These are phyloP conservation scores for Parapristionchus giblindavisi DNA, from an alignment of 2,888 invertebrate genomes.

Conservation along the genomic window DNA sequence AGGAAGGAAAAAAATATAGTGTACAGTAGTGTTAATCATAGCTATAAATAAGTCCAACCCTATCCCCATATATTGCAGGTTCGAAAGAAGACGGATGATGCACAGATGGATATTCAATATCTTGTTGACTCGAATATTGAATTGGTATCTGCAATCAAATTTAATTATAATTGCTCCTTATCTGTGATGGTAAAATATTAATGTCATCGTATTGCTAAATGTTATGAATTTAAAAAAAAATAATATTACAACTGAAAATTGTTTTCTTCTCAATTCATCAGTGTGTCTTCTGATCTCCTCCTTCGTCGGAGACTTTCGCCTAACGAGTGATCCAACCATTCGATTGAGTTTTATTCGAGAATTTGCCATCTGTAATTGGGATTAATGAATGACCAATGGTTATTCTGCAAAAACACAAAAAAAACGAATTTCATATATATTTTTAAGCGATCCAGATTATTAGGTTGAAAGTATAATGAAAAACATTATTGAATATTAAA, in stretches of 20 bases:
- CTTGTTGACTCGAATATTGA: neutral
- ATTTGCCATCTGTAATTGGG: constrained; percentile 12
- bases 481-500: neutral
- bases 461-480: too few species aligned
- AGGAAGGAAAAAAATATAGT: too few species aligned
- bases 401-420: neutral
- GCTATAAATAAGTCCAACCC: too few species aligned
- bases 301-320: neutral
- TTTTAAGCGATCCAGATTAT: neutral
- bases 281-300: constrained; percentile 26
- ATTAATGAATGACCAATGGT: neutral
- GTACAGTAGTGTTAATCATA: neutral
- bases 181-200: too few species aligned
- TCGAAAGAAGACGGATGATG: constrained; percentile 5
- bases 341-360: constrained; percentile 23
- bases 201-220: neutral
- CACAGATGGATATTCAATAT: constrained; percentile 3
- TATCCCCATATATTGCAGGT: constrained; percentile 2
- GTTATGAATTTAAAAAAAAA: neutral
- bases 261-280: constrained; percentile 33
- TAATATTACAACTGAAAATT: constrained; percentile 1
- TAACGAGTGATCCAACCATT: constrained; percentile 3
- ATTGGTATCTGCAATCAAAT: neutral
- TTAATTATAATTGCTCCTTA: neutral
- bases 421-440: neutral